phyloP scores from a whole-genome alignment of 2,797 vertebrate species.

The Hybognathus amarus region DNA sequence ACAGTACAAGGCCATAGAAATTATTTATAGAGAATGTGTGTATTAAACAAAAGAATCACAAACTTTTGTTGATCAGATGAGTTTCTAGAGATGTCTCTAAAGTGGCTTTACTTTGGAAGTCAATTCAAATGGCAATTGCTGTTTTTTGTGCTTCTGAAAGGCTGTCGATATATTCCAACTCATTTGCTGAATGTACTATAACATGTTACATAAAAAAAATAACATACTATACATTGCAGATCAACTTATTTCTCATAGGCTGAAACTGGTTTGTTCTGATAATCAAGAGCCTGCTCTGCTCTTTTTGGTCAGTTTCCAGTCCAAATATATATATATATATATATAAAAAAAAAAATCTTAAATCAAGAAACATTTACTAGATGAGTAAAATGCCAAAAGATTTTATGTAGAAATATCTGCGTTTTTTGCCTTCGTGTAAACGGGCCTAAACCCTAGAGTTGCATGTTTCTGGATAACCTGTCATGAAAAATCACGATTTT shows the following conservation, averaged over 20 bases:
- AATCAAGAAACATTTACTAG: too few species aligned
- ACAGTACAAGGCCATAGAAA: not conserved
- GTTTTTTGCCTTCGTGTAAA: too few species aligned
- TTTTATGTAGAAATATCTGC: too few species aligned
- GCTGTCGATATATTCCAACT: not conserved
- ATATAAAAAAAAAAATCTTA: too few species aligned
- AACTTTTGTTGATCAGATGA: slow-evolving; percentile 7
- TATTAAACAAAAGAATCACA: slow-evolving; percentile 12
- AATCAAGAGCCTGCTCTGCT: too few species aligned
- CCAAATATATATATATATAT: too few species aligned
- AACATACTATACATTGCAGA: too few species aligned
- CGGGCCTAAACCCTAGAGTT: too few species aligned
- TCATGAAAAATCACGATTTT: not conserved
- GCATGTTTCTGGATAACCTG: not conserved
- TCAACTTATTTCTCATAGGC: too few species aligned
- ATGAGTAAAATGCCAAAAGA: too few species aligned
- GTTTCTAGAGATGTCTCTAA: not conserved
- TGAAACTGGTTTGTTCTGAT: too few species aligned
- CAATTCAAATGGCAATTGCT: not conserved
- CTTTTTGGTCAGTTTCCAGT: too few species aligned
- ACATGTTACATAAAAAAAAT: not conserved
- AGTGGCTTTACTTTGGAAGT: not conserved
- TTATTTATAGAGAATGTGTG: not conserved
- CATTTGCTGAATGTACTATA: not conserved
- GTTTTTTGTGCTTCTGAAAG: not conserved